Conservation (phyloP, 2,888 invertebrate genomes). For the Lysandra bellargus region DNA sequence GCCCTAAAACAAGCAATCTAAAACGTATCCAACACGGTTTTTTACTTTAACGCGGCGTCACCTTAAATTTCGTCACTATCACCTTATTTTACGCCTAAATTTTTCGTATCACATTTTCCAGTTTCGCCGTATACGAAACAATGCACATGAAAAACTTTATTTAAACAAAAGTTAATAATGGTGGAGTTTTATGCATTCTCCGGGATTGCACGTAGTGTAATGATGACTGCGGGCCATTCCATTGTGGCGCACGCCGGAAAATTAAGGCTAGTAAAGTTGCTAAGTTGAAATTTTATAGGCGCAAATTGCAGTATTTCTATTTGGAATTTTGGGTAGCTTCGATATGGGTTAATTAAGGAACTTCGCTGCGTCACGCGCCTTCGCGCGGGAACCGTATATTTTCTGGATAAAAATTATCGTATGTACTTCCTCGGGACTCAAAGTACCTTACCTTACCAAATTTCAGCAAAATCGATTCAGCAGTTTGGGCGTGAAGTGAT, state of each 20-base stretch:
- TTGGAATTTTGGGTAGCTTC: background rate
- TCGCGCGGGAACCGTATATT: too few relatives aligned
- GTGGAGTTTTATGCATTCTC: constrained; percentile 16
- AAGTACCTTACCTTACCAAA: too few relatives aligned
- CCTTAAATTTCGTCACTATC: background rate
- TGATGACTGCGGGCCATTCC: background rate
- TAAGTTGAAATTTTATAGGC: constrained; percentile 19
- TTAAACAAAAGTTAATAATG: constrained; percentile 18
- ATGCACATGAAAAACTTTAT: constrained; percentile 16
- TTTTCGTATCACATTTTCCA: background rate
- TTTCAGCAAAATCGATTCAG: too few relatives aligned
- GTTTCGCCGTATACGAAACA: constrained; percentile 8
- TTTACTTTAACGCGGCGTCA: too few relatives aligned
- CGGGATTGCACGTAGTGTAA: background rate
- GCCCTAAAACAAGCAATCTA: too few relatives aligned
- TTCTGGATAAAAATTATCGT: too few relatives aligned
- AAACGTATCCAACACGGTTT: too few relatives aligned
- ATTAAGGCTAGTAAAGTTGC: constrained; percentile 11
- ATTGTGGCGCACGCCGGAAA: constrained; percentile 8
- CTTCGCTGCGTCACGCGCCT: too few relatives aligned
- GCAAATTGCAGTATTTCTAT: background rate
- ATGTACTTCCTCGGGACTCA: too few relatives aligned
- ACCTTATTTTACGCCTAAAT: background rate
- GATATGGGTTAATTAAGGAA: background rate
- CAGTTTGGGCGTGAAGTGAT: too few relatives aligned